Conservation (phyloP, 2,113 vertebrate species). For the Desmodus rotundus region DNA sequence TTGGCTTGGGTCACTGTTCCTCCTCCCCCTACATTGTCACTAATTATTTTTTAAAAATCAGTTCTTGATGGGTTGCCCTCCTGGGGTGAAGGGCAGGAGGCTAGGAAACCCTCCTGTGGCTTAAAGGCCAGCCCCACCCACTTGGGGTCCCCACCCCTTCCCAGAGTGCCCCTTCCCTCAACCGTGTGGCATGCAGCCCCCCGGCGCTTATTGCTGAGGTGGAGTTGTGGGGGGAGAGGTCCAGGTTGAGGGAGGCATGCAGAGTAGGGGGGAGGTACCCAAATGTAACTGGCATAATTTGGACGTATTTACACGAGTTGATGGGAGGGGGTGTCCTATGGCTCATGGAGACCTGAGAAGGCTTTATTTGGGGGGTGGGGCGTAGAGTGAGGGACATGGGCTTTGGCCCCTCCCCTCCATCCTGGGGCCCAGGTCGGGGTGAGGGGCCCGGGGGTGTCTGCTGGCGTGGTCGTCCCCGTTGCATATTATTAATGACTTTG, state of each 20-base stretch:
- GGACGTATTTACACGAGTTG: slow-evolving; percentile 60
- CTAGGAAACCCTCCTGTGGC: background rate
- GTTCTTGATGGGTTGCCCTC: background rate
- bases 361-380: slow-evolving; percentile 40
- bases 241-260: slow-evolving; percentile 42
- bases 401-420: slow-evolving; percentile 59
- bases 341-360: slow-evolving; percentile 79
- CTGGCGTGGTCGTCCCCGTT: slow-evolving; percentile 69
- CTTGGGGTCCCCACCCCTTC: background rate
- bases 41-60: background rate
- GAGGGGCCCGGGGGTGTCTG: slow-evolving; percentile 62
- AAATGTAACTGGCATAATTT: slow-evolving; percentile 35
- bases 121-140: background rate
- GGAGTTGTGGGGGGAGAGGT: background rate
- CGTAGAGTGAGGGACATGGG: background rate
- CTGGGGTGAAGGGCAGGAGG: background rate
- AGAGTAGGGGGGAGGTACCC: slow-evolving; percentile 16
- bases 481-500: slow-evolving; percentile 72
- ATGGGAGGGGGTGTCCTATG: slow-evolving; percentile 66
- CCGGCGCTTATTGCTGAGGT: slow-evolving; percentile 68
- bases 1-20: background rate
- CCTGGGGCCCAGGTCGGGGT: slow-evolving; percentile 36
- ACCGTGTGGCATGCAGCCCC: slow-evolving; percentile 34
- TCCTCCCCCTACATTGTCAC: background rate
- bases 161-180: background rate